Base-by-base conservation (phyloP, 1,140 invertebrate genomes). In the Aphidius ervi region DNA sequence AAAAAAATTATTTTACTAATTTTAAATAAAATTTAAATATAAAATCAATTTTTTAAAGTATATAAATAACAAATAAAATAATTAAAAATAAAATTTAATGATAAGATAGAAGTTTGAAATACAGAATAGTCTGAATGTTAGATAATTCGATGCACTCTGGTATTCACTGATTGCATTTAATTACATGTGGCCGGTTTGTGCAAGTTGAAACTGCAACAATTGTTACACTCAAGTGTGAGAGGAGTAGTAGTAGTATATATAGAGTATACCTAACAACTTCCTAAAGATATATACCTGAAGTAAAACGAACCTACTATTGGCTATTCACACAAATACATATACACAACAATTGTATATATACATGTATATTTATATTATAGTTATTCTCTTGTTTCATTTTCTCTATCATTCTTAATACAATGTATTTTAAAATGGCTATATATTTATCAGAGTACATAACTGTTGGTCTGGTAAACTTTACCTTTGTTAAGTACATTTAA, bases 101-200 rank as follows among this genome's bases (percentile, higher is more conserved):
- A 41, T n/a, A 49, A 49, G 47, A 31, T 49, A 39, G 31, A 52
- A 23, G 52, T n/a, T 41, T 41, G 52, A 41, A 46, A 41, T 20
- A 45, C 43, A 52, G 42, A 60, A 49, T 54, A 41, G 39, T 37
- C 46, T 41, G 43, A 63, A 59, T 59, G 59, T 57, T 55, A 56
- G 9, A 57, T 56, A 63, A 63, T 59, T 63, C 52, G 39, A 57
- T 56, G 57, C 57, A 63, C 62, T 56, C 60, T 50, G 57, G 52
- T 40, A 40, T 63, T 57, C 53, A 43, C 53, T 63, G 62, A 63
- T 63, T 63, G 62, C 62, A 63, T 63, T 63, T 63, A 63, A 63
- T 63, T 63, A 63, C 62, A 63, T 52, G 46, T 43, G 58, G 46
- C 62, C 46, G 40, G 46, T 41, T 45, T 50, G 46, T 31, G 23